Evolutionary conservation across 2,888 invertebrate species (phyloP).

Genomic region (Carpatolechia fugitivella): DNA sequence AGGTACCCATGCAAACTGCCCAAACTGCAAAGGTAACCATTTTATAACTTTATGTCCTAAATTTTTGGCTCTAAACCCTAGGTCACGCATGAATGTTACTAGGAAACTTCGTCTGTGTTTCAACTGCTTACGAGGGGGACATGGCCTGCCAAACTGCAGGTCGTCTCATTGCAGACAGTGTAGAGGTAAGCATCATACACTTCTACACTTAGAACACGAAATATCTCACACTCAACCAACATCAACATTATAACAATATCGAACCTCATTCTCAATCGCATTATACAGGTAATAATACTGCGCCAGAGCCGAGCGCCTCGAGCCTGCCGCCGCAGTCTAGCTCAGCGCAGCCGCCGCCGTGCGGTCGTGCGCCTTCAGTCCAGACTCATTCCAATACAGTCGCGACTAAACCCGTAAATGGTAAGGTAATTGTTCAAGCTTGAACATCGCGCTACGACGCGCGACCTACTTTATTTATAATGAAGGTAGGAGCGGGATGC

Average conservation of each 20-base stretch:
- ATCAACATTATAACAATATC: neutral
- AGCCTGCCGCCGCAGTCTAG: too few relatives aligned
- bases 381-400: too few relatives aligned
- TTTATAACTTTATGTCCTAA: constrained; percentile 4
- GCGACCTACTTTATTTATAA: too few relatives aligned
- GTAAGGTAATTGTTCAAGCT: neutral
- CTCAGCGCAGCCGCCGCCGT: too few relatives aligned
- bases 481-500: too few relatives aligned
- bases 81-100: neutral
- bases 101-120: constrained; percentile 9
- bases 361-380: too few relatives aligned
- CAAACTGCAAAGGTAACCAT: constrained; percentile 1
- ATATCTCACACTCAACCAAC: neutral
- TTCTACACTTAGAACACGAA: neutral
- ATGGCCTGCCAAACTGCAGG: constrained; percentile 13
- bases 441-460: too few relatives aligned
- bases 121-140: constrained; percentile 15
- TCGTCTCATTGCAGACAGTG: constrained; percentile 11
- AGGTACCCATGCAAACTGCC: constrained; percentile 3
- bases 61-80: constrained; percentile 8
- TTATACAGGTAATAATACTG: too few relatives aligned
- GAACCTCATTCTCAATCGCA: neutral
- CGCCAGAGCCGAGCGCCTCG: too few relatives aligned
- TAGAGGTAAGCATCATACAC: constrained; percentile 19
- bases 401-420: too few relatives aligned